Percentiles rank a stretch among this genome's conserved stretches.
Conservation (phyloP, 2,888 invertebrate genomes). For the Mimachlamys varia region DNA sequence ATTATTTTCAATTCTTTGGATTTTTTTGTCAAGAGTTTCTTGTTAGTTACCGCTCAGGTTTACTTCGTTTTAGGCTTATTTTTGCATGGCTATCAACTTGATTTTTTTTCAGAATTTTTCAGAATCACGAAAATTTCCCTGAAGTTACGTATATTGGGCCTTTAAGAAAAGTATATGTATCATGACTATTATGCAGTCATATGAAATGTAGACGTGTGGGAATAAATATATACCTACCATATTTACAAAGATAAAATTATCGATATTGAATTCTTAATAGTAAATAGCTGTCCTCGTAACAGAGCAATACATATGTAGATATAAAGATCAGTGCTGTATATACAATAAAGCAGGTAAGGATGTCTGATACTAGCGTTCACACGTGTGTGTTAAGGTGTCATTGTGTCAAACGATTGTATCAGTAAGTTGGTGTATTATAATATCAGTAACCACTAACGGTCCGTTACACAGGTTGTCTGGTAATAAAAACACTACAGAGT, state of each 20-base stretch:
- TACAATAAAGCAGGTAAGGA: neutral
- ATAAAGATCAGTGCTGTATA: neutral
- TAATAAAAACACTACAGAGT: neutral
- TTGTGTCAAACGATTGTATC: slow-evolving; percentile 9
- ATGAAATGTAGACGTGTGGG: neutral
- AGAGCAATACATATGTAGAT: neutral
- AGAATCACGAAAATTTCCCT: too few relatives aligned
- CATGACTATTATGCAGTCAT: neutral
- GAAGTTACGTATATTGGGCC: too few relatives aligned
- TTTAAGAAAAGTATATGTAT: too few relatives aligned
- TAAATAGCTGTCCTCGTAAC: neutral
- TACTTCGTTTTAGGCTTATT: too few relatives aligned
- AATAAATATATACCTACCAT: neutral
- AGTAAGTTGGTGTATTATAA: neutral
- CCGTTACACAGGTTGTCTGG: neutral
- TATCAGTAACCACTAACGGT: neutral
- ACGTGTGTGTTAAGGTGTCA: slow-evolving; percentile 1
- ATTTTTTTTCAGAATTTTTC: too few relatives aligned
- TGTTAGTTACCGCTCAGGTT: too few relatives aligned
- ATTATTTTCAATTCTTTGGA: too few relatives aligned
- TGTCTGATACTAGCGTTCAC: neutral
- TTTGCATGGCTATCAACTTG: too few relatives aligned
- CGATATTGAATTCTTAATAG: neutral
- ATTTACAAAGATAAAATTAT: neutral
- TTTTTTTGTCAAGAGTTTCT: too few relatives aligned